A percentile compares a stretch with the other conserved stretches of the same genome.
These are phyloP conservation scores for Plebejus melissa DNA, from an alignment of 2,888 invertebrate species.

Conservation along the genomic window DNA sequence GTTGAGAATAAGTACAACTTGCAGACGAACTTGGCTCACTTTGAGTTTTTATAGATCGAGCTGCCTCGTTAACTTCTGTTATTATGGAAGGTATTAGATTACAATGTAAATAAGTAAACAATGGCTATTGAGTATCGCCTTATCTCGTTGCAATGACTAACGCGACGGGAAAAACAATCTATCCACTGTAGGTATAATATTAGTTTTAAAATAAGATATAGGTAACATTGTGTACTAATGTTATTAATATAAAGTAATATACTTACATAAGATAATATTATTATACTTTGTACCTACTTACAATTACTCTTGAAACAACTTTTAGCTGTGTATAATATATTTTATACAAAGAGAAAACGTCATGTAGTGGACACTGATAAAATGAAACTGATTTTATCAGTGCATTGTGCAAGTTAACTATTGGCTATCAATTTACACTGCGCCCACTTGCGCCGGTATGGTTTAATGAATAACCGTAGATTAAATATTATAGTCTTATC, in stretches of 20 bases:
- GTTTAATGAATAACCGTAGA: too few species aligned
- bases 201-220: not conserved
- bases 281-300: not conserved
- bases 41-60: too few species aligned
- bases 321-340: not conserved
- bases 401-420: not conserved
- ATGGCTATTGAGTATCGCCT: not conserved
- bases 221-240: too few species aligned
- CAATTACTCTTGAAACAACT: not conserved
- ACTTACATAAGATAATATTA: too few species aligned
- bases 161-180: not conserved
- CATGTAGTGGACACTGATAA: not conserved
- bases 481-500: too few species aligned
- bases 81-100: not conserved
- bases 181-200: not conserved
- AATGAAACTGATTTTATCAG: not conserved
- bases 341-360: not conserved
- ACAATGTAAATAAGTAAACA: not conserved
- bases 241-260: too few species aligned
- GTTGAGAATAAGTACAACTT: too few species aligned
- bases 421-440: too few species aligned
- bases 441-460: too few species aligned
- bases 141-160: not conserved
- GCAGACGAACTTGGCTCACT: too few species aligned
- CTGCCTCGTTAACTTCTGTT: not conserved